Base-by-base conservation (phyloP, 2,113 vertebrate genomes). In the Mystacornis crossleyi region DNA sequence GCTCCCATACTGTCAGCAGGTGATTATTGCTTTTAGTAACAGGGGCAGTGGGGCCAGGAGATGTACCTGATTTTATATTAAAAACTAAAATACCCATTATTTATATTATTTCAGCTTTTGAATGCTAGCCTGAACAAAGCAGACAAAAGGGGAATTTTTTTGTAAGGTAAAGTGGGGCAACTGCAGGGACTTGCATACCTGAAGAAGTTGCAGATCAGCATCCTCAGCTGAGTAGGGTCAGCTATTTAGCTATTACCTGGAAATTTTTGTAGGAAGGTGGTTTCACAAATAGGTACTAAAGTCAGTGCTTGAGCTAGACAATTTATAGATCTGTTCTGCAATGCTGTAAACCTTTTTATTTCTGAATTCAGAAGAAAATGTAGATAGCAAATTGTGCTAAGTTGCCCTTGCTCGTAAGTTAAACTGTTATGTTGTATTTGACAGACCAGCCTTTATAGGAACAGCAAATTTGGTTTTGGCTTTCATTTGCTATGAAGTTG, bases 231-330 rank as follows among this genome's bases (percentile, higher is more conserved):
- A 94, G 66, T 85, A 83, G 78, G 81, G 91, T 96, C 86, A 57
- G 84, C 70, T 87, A 47, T 90, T 89, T 89, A 82, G 88, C 75
- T 90, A 66, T 90, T 89, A 96, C 82, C 81, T 70, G 90, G 70
- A 72, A 86, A 73, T 79, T 92, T 95, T 91, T 97, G 88, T 89
- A 91, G 93, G 83, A 86, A 95, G 88, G 34, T 53, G 55, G 50
- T 95, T 95, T 94, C 93, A 65, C 90, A 92, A 94, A 73, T 64
- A 84, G 48, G 26, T 62, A 28, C 64, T 86, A 9, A 74, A 94
- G 54, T 73, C 84, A 93, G 42, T 89, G 51, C 51, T 89, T 81
- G 86, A 95, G 81, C 29, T 55, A 92, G 81, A 26, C 62, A 67
- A 72, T 91, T 96, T 74, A 93, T 93, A 57, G 45, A 95, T 86